Percentiles rank a stretch among this genome's conserved stretches.
Conservation (phyloP, 2,797 vertebrate genomes). For the Salmo trutta region DNA sequence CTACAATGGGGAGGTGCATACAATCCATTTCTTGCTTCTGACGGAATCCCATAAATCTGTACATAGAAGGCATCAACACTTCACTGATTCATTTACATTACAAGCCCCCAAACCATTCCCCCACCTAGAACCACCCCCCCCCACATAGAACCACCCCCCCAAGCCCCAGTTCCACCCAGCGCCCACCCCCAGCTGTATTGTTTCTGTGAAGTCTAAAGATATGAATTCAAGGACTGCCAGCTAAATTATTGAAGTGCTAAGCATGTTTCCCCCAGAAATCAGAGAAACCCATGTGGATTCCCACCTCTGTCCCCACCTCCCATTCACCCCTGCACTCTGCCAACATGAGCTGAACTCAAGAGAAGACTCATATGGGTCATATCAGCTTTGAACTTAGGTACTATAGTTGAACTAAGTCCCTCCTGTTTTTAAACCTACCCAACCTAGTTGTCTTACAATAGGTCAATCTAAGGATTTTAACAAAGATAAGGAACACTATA, state of each 20-base stretch:
- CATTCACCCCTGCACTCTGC: conserved; percentile 37
- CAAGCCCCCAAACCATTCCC: not conserved
- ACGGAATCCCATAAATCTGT: conserved; percentile 61
- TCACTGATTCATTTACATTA: conserved; percentile 22
- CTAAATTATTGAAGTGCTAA: conserved; percentile 27
- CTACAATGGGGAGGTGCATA: conserved; percentile 49
- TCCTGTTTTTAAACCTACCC: not conserved
- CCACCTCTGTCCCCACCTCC: not conserved
- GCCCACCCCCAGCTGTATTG: conserved; percentile 18
- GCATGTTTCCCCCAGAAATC: conserved; percentile 32
- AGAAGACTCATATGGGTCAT: conserved; percentile 1
- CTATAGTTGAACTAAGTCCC: conserved; percentile 1
- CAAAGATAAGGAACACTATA: not conserved
- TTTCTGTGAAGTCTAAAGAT: conserved; percentile 25
- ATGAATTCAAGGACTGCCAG: conserved; percentile 22
- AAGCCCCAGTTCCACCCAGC: not conserved
- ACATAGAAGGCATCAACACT: conserved; percentile 65
- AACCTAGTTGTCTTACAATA: not conserved
- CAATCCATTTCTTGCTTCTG: conserved; percentile 53
- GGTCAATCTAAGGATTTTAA: not conserved
- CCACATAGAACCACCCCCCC: not conserved
- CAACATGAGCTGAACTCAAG: not conserved
- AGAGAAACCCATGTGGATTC: conserved; percentile 14
- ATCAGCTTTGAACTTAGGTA: conserved; percentile 1
- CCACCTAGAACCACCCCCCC: not conserved